phyloP scores from a whole-genome alignment of 2,113 vertebrate genomes.

The Cavia porcellus region DNA sequence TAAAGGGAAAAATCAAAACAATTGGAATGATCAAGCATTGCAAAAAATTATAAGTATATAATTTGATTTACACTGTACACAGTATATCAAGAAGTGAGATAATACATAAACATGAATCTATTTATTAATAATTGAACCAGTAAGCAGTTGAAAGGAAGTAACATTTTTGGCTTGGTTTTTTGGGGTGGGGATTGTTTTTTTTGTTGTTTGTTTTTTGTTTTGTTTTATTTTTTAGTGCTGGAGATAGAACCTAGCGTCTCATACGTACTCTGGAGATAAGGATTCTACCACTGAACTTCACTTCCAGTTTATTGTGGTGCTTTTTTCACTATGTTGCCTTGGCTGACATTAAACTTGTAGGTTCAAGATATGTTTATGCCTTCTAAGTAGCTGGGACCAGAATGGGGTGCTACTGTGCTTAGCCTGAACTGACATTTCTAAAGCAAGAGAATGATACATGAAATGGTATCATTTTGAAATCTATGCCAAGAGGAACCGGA shows the following conservation, averaged over 20 bases:
- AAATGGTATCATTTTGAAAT: background rate
- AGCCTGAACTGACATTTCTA: conserved; percentile 22
- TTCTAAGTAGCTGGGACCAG: background rate
- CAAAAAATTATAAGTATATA: background rate
- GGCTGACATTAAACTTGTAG: background rate
- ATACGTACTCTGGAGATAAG: background rate
- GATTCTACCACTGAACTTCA: background rate
- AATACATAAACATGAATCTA: background rate
- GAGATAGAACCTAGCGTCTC: background rate
- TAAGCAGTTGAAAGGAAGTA: conserved; percentile 29
- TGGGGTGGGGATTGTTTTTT: background rate
- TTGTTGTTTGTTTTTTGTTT: background rate
- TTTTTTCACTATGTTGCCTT: background rate
- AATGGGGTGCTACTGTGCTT: background rate
- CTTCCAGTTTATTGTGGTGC: background rate
- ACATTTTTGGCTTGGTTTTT: background rate
- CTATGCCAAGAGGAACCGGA: background rate
- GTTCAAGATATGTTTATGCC: background rate
- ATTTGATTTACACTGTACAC: background rate
- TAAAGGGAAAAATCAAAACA: conserved; percentile 3
- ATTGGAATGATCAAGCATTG: background rate
- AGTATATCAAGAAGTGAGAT: conserved; percentile 17
- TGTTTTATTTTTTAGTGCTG: background rate
- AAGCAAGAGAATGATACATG: conserved; percentile 39
- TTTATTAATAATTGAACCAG: conserved; percentile 18